Percentiles rank a stretch among this genome's conserved stretches.
These are phyloP conservation scores for Peromyscus polionotus DNA, from an alignment of 2,113 vertebrate species.

Conservation along the genomic window DNA sequence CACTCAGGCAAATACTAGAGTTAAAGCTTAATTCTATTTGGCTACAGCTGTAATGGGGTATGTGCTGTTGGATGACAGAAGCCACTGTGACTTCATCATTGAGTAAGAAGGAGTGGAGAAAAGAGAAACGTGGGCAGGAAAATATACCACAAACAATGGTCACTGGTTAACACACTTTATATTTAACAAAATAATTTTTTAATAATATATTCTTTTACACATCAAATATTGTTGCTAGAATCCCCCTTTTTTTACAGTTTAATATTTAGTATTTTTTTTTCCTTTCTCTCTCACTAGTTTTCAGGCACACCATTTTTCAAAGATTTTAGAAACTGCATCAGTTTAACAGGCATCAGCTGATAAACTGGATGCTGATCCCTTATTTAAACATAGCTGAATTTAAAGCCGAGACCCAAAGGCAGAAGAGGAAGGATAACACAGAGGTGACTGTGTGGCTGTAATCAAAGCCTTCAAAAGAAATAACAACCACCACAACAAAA, in stretches of 20 bases:
- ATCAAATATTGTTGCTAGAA: conserved; percentile 90
- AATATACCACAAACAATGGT: conserved; percentile 85
- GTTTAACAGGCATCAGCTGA: conserved; percentile 87
- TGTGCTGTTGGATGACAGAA: background rate
- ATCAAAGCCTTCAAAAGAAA: conserved; percentile 24
- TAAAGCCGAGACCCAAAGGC: conserved; percentile 63
- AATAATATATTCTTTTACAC: conserved; percentile 93
- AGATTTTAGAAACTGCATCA: conserved; percentile 87
- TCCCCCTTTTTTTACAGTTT: conserved; percentile 89
- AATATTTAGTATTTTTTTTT: conserved; percentile 77
- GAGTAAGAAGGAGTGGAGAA: background rate
- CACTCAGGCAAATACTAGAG: background rate
- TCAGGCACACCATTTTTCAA: conserved; percentile 96
- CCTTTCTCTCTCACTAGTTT: conserved; percentile 90
- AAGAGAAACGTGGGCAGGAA: conserved; percentile 59
- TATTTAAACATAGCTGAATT: conserved; percentile 67
- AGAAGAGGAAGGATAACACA: background rate
- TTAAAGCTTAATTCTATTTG: conserved; percentile 18
- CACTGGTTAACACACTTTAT: conserved; percentile 94
- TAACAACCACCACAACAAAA: background rate
- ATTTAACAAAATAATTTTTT: conserved; percentile 99
- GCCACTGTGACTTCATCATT: background rate
- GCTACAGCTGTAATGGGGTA: background rate
- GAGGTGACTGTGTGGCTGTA: conserved; percentile 65
- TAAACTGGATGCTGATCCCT: conserved; percentile 55